phyloP scores from a whole-genome alignment of 2,797 vertebrate genomes.

The Momotus momota region DNA sequence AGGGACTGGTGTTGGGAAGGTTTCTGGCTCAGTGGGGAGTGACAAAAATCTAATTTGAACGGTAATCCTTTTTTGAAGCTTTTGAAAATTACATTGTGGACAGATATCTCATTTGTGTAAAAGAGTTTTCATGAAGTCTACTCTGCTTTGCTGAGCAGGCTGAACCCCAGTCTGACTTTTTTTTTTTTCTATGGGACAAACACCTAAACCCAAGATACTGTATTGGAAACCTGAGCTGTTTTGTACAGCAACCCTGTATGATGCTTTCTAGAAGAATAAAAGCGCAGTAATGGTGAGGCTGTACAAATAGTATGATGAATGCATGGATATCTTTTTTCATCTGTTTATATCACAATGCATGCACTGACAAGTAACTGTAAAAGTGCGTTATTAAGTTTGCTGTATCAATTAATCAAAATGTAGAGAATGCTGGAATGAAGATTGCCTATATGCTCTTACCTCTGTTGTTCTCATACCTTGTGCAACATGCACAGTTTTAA shows the following conservation, averaged over 20 bases:
- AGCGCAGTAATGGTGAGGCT: not conserved
- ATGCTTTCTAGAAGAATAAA: slow-evolving; percentile 63
- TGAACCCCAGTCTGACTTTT: not conserved
- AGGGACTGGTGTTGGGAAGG: not conserved
- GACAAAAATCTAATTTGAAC: not conserved
- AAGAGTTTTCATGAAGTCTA: not conserved
- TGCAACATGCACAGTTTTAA: not conserved
- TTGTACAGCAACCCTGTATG: not conserved
- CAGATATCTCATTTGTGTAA: not conserved
- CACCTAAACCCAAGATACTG: slow-evolving; percentile 60
- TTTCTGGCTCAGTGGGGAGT: not conserved
- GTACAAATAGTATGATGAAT: not conserved
- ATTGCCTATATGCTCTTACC: not conserved
- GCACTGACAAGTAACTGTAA: not conserved
- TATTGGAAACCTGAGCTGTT: slow-evolving; percentile 57
- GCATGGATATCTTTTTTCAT: not conserved
- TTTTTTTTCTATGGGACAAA: slow-evolving; percentile 13
- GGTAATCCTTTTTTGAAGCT: not conserved
- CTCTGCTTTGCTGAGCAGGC: not conserved
- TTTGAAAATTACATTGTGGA: not conserved
- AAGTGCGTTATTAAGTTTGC: not conserved
- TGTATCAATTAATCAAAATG: not conserved
- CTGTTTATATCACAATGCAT: not conserved
- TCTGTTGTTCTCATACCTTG: not conserved
- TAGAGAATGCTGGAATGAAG: not conserved